Evolutionary conservation across 2,888 invertebrate genomes (phyloP), one percentile per base, ranked within the genome.

Genomic region (Theretra japonica): DNA sequence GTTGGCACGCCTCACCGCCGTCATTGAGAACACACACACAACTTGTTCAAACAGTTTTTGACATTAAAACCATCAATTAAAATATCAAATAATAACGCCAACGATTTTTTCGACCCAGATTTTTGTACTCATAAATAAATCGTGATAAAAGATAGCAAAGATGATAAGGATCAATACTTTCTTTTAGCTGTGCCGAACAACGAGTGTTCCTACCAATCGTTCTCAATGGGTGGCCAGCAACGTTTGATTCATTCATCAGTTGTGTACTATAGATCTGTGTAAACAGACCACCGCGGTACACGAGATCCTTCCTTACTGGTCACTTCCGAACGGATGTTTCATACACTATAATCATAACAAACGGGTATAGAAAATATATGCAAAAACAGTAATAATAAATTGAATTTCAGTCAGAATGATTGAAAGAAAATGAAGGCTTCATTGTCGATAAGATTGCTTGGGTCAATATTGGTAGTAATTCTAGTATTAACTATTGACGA

Each of bases 201-300:
- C 79, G 81, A 83, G 79, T 83, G 87, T 86, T 86, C 87, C 87
- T 88, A 84, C 74, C 76, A 75, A 78, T 75, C 23, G 69, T 79
- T 75, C 93, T 83, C 92, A 82, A 90, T 94, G 94, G 94, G 94
- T 94, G 94, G 94, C 90, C 93, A 86, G 72, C 62, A 69, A 76
- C 75, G 85, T 80, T 79, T 84, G 83, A 85, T 88, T 90, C 86
- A 86, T 80, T 78, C 81, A 79, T 78, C 77, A 79, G 79, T 80
- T 81, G 84, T 85, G 86, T 85, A 77, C 82, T 76, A 75, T 75
- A 82, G 82, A 84, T 86, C 83, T 86, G 85, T 84, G 85, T 88
- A 90, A 90, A 91, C 91, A 92, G 86, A 75, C 83, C 83, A 83
- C 84, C 81, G 82, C 83, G 76, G 75, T 72, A 76, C 73, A 74